Evolutionary conservation across 2,113 vertebrate species (phyloP).

Genomic region (Macrotis lagotis): DNA sequence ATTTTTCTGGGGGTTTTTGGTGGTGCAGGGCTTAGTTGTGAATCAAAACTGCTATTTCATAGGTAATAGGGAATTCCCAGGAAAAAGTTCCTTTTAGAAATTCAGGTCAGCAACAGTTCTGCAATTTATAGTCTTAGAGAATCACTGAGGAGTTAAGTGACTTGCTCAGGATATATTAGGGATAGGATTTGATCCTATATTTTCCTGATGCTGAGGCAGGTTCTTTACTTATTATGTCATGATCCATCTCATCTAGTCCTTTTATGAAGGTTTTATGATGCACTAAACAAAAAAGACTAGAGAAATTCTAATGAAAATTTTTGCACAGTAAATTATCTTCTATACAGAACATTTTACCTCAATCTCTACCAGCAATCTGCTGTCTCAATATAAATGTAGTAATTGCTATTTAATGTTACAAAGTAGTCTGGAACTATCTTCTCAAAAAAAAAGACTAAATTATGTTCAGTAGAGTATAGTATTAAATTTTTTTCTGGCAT

Average conservation of each 20-base stretch:
- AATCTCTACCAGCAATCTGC: not conserved
- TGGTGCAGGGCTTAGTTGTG: not conserved
- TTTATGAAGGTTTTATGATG: not conserved
- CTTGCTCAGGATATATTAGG: not conserved
- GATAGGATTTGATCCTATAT: not conserved
- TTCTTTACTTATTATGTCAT: not conserved
- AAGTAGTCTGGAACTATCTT: accelerated
- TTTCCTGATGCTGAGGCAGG: not conserved
- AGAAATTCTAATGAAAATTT: not conserved
- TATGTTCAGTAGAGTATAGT: not conserved
- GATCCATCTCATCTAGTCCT: not conserved
- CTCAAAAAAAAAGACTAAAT: not conserved
- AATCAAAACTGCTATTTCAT: not conserved
- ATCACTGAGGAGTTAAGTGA: not conserved
- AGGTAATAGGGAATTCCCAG: not conserved
- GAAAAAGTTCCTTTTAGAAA: not conserved
- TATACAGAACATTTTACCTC: not conserved
- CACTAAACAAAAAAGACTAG: not conserved
- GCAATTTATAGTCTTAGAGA: not conserved
- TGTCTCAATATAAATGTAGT: not conserved
- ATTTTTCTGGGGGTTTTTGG: too few species aligned
- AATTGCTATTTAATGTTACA: not conserved
- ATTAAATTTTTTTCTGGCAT: not conserved
- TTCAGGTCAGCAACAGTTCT: not conserved
- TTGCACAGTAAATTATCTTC: not conserved